Conservation (phyloP, 1,140 invertebrate species). For the Yoshiicerus persimilis region DNA sequence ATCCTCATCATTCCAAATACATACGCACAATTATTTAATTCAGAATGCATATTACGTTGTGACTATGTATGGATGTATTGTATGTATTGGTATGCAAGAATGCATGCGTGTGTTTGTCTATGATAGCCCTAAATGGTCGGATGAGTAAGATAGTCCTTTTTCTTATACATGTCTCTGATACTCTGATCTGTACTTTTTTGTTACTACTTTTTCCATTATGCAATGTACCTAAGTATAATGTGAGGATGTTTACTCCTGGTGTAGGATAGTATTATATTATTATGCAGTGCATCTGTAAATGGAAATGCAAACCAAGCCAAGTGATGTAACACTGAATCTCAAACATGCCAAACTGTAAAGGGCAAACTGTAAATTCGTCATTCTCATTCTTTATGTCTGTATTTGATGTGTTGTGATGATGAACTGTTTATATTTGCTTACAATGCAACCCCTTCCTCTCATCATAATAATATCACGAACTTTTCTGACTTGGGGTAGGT, state of each 20-base stretch:
- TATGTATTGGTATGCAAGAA: conserved; percentile 20
- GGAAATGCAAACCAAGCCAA: neutral
- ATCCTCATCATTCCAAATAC: conserved; percentile 9
- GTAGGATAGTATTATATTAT: neutral
- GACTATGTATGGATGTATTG: conserved; percentile 19
- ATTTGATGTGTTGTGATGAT: neutral
- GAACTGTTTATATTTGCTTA: neutral
- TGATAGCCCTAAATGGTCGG: conserved; percentile 11
- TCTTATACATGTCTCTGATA: neutral
- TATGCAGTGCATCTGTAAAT: neutral
- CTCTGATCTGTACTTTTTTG: neutral
- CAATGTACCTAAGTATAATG: neutral
- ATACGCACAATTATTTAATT: conserved; percentile 23
- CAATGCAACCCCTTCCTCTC: neutral
- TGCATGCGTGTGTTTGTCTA: conserved; percentile 10
- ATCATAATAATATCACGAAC: neutral
- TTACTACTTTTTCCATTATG: neutral
- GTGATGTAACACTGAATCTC: neutral
- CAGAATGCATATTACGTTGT: conserved; percentile 16
- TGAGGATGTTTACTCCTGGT: neutral
- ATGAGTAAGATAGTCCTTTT: conserved; percentile 17
- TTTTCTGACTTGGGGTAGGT: neutral
- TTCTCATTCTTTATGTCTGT: neutral
- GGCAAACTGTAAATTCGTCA: neutral
- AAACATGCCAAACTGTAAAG: neutral